These are phyloP conservation scores for Cecropterus lyciades DNA, from an alignment of 1,140 invertebrate species.

Conservation along the genomic window DNA sequence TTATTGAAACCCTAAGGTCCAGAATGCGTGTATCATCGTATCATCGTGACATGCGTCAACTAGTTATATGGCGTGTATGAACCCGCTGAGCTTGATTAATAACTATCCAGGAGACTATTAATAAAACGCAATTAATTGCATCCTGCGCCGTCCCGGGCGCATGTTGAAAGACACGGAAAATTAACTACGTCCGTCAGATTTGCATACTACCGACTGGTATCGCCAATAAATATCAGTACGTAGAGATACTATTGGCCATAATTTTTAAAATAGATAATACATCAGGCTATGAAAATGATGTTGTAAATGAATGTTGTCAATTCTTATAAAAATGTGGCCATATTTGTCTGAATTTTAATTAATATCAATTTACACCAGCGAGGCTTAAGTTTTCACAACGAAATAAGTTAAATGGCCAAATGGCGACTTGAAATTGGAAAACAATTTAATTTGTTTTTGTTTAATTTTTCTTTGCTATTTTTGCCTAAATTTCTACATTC, in stretches of 20 bases:
- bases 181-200: conserved; percentile 41
- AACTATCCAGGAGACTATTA: conserved; percentile 46
- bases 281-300: no score
- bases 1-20: conserved; percentile 8
- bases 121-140: conserved; percentile 56
- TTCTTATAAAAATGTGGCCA: no score
- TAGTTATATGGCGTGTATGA: conserved; percentile 18
- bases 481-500: no score
- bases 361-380: no score
- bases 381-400: no score
- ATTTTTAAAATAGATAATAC: no score
- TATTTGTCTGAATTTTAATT: no score
- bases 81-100: conserved; percentile 38
- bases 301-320: no score
- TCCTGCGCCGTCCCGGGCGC: conserved; percentile 44
- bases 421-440: no score
- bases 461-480: no score
- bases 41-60: conserved; percentile 18
- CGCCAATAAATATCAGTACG: conserved; percentile 23
- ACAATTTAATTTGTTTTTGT: no score
- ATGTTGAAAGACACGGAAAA: conserved; percentile 39
- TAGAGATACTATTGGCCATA: neutral
- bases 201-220: conserved; percentile 32
- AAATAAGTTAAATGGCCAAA: no score
- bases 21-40: neutral